These are phyloP conservation scores for Aptenodytes forsteri DNA, from an alignment of 2,113 vertebrate species.

Conservation along the genomic window DNA sequence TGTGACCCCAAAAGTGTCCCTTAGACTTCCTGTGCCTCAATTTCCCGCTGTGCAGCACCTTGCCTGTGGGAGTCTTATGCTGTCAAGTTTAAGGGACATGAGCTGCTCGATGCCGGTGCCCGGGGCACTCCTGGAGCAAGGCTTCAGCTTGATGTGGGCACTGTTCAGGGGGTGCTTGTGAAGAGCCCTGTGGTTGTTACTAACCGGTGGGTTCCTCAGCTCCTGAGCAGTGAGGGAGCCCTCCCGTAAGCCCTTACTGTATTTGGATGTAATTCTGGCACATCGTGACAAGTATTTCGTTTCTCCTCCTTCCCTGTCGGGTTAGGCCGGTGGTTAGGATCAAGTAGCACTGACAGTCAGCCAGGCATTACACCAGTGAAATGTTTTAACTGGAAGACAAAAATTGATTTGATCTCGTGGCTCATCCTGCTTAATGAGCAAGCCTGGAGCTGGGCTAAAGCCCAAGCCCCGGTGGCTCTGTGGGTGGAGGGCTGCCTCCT, in stretches of 20 bases:
- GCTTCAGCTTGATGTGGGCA: neutral
- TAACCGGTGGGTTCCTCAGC: neutral
- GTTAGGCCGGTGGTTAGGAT: neutral
- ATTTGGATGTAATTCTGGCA: neutral
- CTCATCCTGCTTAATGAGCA: neutral
- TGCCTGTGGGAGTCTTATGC: neutral
- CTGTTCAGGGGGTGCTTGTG: neutral
- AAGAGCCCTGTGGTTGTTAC: neutral
- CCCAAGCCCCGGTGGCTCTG: neutral
- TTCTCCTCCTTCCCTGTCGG: neutral
- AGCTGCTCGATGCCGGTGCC: fast-evolving
- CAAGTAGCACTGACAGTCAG: neutral
- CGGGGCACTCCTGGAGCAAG: neutral
- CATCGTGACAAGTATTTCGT: fast-evolving
- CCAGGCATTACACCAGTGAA: neutral
- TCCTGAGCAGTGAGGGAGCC: neutral
- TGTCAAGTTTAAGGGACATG: fast-evolving
- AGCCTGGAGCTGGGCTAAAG: neutral
- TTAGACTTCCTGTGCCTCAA: neutral
- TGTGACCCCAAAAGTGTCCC: fast-evolving
- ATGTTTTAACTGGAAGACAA: neutral
- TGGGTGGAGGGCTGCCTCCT: neutral
- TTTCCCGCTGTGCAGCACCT: neutral
- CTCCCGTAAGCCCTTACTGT: neutral
- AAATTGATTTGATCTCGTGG: conserved; percentile 11